These are phyloP conservation scores for Myrmecophaga tridactyla DNA, from an alignment of 2,113 vertebrate species.

Conservation along the genomic window DNA sequence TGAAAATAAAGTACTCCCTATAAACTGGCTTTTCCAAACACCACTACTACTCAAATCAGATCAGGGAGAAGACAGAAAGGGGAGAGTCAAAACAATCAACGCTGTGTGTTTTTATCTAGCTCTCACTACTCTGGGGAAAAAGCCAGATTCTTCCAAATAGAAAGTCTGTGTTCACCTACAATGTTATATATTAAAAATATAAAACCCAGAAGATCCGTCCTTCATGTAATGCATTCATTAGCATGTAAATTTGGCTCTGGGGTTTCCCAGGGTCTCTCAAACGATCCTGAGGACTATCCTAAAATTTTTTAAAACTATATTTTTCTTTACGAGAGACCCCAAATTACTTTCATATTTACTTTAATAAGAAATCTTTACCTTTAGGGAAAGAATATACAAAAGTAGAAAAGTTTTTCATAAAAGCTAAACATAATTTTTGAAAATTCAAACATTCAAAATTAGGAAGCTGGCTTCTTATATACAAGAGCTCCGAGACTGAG, in stretches of 20 bases:
- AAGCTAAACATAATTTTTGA: not conserved
- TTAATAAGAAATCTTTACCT: not conserved
- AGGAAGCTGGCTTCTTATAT: not conserved
- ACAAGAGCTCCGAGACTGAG: not conserved
- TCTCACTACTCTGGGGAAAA: not conserved
- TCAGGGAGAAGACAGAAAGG: not conserved
- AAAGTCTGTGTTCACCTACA: not conserved
- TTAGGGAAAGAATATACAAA: not conserved
- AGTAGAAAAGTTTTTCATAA: not conserved
- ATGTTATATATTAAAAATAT: not conserved
- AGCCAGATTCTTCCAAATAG: not conserved
- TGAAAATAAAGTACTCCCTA: not conserved
- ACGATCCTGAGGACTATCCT: not conserved
- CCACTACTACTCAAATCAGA: rapidly evolving
- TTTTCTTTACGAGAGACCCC: not conserved
- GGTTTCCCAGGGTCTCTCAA: not conserved
- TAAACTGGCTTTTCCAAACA: not conserved
- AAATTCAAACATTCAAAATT: not conserved
- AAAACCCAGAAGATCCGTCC: not conserved
- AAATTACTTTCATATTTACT: not conserved
- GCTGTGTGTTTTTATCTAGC: not conserved
- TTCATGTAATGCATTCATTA: too few species aligned
- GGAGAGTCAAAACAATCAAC: not conserved
- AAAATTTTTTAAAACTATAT: not conserved
- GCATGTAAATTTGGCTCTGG: not conserved